These are phyloP conservation scores for Sardina pilchardus DNA, from an alignment of 2,113 vertebrate species.

Conservation along the genomic window DNA sequence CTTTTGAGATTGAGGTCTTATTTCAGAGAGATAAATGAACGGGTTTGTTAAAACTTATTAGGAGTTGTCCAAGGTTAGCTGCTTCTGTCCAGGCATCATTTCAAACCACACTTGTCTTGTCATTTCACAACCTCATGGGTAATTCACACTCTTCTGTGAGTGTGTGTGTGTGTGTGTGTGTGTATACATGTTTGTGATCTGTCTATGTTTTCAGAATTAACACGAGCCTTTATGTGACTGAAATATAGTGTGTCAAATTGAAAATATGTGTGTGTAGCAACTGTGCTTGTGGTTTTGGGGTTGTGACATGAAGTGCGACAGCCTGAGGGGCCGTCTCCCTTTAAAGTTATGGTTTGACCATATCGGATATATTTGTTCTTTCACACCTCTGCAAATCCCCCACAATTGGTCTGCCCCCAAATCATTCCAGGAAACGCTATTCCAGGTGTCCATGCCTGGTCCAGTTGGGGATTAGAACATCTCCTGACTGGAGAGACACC, in stretches of 20 bases:
- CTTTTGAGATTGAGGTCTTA: background rate
- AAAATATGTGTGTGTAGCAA: too few relatives aligned
- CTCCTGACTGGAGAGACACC: too few relatives aligned
- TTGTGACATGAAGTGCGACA: background rate
- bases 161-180: background rate
- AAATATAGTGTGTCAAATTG: background rate
- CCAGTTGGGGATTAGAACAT: too few relatives aligned
- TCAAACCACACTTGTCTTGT: background rate
- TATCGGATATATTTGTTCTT: background rate
- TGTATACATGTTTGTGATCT: background rate
- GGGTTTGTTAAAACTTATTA: background rate
- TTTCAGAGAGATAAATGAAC: background rate
- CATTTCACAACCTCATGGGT: constrained; percentile 5
- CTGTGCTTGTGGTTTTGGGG: too few relatives aligned
- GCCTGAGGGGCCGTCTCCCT: background rate
- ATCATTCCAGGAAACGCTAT: too few relatives aligned
- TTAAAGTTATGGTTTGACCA: background rate
- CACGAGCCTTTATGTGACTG: constrained; percentile 14
- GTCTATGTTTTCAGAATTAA: background rate
- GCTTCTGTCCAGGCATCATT: background rate
- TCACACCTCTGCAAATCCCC: background rate
- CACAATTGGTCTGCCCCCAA: background rate
- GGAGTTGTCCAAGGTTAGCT: background rate
- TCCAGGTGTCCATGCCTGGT: too few relatives aligned
- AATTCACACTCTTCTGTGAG: background rate